A percentile compares a stretch with the other conserved stretches of the same genome.
Conservation (phyloP, 1,140 invertebrate species). For the Ceratoteleas bidentatus region DNA sequence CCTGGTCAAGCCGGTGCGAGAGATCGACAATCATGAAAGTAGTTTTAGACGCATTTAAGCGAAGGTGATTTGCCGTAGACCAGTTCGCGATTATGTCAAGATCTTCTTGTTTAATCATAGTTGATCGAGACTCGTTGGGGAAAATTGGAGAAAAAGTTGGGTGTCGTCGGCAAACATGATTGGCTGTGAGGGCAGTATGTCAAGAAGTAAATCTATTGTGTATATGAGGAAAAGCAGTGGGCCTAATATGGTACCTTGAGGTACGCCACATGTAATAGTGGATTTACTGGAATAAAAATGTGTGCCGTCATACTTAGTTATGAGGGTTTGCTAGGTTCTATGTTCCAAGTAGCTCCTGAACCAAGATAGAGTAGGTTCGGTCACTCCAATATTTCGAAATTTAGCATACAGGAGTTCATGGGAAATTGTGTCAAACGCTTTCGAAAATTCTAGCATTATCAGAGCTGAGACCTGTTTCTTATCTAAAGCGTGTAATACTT, state of each 20-base stretch:
- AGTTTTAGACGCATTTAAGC: background rate
- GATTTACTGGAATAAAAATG: too few relatives aligned
- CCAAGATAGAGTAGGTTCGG: background rate
- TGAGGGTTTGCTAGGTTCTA: conserved; percentile 3
- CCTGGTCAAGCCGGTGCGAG: background rate
- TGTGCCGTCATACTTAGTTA: too few relatives aligned
- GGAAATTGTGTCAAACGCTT: conserved; percentile 2
- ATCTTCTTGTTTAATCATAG: background rate
- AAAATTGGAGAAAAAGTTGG: background rate
- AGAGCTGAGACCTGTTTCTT: background rate
- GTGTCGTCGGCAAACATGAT: conserved; percentile 3
- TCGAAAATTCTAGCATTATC: background rate
- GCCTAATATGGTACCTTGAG: background rate
- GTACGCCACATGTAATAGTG: too few relatives aligned
- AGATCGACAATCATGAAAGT: conserved; percentile 1
- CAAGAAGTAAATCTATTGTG: background rate
- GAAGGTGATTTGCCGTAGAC: background rate
- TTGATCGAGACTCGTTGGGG: background rate
- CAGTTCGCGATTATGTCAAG: background rate
- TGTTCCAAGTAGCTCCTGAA: background rate
- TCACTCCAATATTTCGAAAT: background rate
- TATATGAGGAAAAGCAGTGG: background rate
- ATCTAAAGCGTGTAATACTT: conserved; percentile 1
- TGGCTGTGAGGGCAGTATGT: background rate
- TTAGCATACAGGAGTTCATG: background rate